Percentiles rank a stretch among this genome's conserved stretches.
Conservation (phyloP, 92 coral and sea anemone genomes). For the Nematostella vectensis region DNA sequence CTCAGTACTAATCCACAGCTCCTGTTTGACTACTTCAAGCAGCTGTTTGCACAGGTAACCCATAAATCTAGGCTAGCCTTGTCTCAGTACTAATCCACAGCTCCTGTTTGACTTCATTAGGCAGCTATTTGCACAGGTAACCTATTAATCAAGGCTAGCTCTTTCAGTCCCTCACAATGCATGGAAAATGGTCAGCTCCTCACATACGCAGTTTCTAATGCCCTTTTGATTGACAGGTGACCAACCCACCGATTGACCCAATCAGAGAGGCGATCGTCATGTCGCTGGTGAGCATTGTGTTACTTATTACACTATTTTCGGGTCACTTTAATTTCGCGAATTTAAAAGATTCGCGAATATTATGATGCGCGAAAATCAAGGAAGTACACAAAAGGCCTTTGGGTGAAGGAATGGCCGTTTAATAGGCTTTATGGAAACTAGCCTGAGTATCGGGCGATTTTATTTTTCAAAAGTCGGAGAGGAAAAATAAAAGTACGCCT, state of each 20-base stretch:
- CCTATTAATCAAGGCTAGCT: conserved; percentile 82
- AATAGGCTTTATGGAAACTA: no score
- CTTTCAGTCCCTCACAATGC: conserved; percentile 80
- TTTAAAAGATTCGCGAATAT: no score
- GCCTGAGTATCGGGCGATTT: no score
- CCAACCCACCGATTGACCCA: conserved; percentile 97
- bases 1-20: conserved; percentile 81
- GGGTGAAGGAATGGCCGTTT: no score
- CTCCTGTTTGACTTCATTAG: conserved; percentile 84
- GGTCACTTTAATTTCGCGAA: no score
- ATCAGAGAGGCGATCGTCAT: conserved; percentile 87
- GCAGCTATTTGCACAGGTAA: conserved; percentile 94
- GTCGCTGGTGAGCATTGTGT: conserved; percentile 62
- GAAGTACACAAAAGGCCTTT: no score
- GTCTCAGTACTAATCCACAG: conserved; percentile 85
- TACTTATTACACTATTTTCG: no score
- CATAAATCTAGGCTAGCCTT: conserved; percentile 82
- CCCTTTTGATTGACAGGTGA: conserved; percentile 74
- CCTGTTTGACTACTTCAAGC: conserved; percentile 90
- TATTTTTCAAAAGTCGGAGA: no score
- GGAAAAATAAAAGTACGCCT: no score
- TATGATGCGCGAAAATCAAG: neutral
- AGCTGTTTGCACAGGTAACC: conserved; percentile 95
- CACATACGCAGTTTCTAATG: no score
- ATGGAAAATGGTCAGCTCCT: no score